Conservation (phyloP, 1,140 invertebrate species). For the Saxidomus purpurata region DNA sequence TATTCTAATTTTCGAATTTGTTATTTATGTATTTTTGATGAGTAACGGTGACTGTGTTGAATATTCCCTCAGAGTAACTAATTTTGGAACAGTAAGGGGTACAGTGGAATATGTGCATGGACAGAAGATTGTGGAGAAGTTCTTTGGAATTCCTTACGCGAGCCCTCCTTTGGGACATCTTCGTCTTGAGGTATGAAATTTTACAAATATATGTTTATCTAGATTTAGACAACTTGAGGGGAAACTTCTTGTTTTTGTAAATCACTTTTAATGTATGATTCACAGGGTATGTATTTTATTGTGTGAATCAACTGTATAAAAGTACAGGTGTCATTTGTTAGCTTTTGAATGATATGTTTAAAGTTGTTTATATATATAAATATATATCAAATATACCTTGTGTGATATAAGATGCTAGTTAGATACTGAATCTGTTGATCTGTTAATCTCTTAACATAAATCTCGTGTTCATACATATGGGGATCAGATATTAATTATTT, state of each 20-base stretch:
- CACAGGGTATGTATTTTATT: background rate
- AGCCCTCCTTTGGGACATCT: constrained; percentile 95
- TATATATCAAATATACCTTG: no score
- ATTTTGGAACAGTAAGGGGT: constrained; percentile 73
- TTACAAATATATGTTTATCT: no score
- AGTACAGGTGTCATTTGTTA: background rate
- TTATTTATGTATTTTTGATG: background rate
- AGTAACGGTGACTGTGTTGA: constrained; percentile 2
- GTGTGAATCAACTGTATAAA: background rate
- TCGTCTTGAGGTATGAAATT: constrained; percentile 89
- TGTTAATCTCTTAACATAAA: no score
- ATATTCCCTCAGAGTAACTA: constrained; percentile 67
- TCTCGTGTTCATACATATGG: background rate
- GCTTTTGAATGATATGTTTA: background rate
- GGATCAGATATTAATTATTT: background rate
- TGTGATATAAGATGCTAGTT: background rate
- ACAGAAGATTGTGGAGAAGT: constrained; percentile 86
- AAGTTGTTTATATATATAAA: no score
- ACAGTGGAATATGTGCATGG: constrained; percentile 68
- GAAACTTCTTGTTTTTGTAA: background rate
- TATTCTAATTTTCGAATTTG: background rate
- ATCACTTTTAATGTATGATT: background rate
- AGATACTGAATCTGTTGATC: background rate
- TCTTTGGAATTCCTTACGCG: constrained; percentile 98
- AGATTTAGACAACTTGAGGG: background rate